phyloP scores from a whole-genome alignment of 2,888 invertebrate genomes.

The Calliphora vomitoria region DNA sequence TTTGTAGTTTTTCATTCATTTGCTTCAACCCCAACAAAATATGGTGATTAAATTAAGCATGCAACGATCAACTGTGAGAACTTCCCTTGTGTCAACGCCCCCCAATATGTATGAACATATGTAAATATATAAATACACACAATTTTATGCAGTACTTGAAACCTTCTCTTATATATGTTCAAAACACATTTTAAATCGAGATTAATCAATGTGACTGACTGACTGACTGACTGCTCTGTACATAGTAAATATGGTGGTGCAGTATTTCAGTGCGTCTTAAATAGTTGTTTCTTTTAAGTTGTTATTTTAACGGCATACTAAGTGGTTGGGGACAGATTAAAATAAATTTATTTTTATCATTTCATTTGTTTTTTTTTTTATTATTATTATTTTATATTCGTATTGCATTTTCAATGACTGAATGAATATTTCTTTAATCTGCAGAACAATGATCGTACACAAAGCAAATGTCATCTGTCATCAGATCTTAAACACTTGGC shows the following conservation, averaged over 20 bases:
- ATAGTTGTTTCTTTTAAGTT: conserved; percentile 27
- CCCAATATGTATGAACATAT: neutral
- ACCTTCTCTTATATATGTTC: conserved; percentile 26
- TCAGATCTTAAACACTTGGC: conserved; percentile 33
- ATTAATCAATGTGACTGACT: conserved; percentile 52
- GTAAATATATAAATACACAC: neutral
- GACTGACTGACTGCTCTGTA: neutral
- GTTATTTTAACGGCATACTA: conserved; percentile 38
- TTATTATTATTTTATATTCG: conserved; percentile 29
- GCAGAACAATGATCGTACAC: conserved; percentile 28
- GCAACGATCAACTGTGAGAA: conserved; percentile 48
- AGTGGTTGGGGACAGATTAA: too few species aligned
- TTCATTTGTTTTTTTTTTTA: conserved; percentile 15
- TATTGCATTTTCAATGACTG: conserved; percentile 38
- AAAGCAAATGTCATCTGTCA: conserved; percentile 54
- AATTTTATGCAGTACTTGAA: neutral
- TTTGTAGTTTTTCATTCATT: neutral
- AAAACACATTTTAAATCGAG: conserved; percentile 42
- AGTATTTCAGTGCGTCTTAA: neutral
- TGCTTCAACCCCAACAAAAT: conserved; percentile 28
- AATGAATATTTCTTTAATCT: conserved; percentile 50
- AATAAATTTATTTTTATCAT: too few species aligned
- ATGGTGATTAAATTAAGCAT: conserved; percentile 59
- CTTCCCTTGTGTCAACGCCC: conserved; percentile 59
- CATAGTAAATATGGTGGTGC: neutral